Evolutionary conservation across 1,140 invertebrate species (phyloP).

Genomic region (roundworm (Caenorhabditis elegans)): WBcel235 BX284603.4:9607001-9607500

Average conservation of each 20-base stretch:
- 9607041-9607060: not conserved
- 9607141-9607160: not conserved
- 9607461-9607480: not conserved
- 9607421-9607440: not conserved
- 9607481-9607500: not conserved
- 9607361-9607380: not conserved
- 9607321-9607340: not conserved
- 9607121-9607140: not conserved
- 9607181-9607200: constrained; percentile 11
- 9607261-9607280: constrained; percentile 12
- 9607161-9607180: not conserved
- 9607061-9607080: not conserved
- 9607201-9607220: not conserved
- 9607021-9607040: not conserved
- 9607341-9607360: not conserved
- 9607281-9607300: not conserved
- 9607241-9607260: constrained; percentile 3
- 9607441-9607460: not conserved
- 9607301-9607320: not conserved
- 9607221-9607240: constrained; percentile 23
- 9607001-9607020: not conserved
- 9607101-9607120: not conserved
- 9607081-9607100: not conserved
- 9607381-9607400: not conserved
- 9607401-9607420: not conserved